A percentile compares a stretch with the other conserved stretches of the same genome.
phyloP scores from a whole-genome alignment of 2,888 invertebrate species.

The Ennomos erosarius region DNA sequence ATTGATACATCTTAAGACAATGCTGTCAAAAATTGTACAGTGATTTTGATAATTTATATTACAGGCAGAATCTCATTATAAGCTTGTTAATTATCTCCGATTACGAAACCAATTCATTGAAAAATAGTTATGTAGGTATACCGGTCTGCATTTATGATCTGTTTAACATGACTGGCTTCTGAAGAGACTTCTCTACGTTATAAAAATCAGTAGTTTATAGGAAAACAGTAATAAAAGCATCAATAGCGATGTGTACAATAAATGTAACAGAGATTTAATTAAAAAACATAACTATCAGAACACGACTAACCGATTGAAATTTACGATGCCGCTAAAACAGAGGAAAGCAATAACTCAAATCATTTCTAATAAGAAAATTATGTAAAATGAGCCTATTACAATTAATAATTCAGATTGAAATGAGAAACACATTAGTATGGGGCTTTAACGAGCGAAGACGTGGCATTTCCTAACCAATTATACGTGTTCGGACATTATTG shows the following conservation, averaged over 20 bases:
- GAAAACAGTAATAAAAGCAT: conserved; percentile 51
- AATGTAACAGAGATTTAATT: conserved; percentile 75
- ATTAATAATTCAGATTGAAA: conserved; percentile 77
- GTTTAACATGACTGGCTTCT: conserved; percentile 32
- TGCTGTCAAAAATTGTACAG: too few relatives aligned
- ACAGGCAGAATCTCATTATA: too few relatives aligned
- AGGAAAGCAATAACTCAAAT: conserved; percentile 74
- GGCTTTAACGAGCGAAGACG: conserved; percentile 52
- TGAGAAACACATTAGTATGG: conserved; percentile 60
- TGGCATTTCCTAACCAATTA: conserved; percentile 28
- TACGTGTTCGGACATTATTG: conserved; percentile 24
- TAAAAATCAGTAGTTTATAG: conserved; percentile 44
- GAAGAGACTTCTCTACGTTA: conserved; percentile 29
- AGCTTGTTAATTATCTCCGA: too few relatives aligned
- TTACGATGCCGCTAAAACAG: conserved; percentile 81
- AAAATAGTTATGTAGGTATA: conserved; percentile 28
- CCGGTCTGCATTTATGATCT: conserved; percentile 17
- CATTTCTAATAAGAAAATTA: conserved; percentile 81
- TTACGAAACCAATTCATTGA: conserved; percentile 26
- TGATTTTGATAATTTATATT: too few relatives aligned
- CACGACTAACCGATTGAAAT: conserved; percentile 65
- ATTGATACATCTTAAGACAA: too few relatives aligned
- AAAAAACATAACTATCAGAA: conserved; percentile 64
- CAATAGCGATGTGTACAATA: conserved; percentile 44
- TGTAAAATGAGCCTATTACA: conserved; percentile 77